These are phyloP conservation scores for Thermophis baileyi DNA, from an alignment of 2,113 vertebrate genomes.

Conservation along the genomic window DNA sequence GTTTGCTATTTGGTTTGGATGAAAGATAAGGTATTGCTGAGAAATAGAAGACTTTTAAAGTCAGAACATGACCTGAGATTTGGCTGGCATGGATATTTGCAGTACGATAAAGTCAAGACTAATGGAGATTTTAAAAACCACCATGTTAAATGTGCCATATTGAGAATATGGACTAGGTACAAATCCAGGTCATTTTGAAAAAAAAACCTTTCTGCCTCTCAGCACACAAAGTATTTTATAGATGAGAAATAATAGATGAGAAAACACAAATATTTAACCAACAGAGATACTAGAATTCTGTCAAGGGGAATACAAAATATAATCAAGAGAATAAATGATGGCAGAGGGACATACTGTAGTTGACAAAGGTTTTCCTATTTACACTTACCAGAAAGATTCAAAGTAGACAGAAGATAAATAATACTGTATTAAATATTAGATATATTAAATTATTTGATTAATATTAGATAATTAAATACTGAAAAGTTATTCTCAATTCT, in stretches of 20 bases:
- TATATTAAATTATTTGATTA: too few species aligned
- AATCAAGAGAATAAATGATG: background rate
- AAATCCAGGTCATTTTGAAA: background rate
- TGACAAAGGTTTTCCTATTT: background rate
- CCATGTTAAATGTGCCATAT: background rate
- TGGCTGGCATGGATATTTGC: background rate
- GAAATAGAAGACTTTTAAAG: background rate
- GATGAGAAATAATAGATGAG: background rate
- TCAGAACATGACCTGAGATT: background rate
- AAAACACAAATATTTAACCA: background rate
- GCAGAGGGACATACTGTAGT: background rate
- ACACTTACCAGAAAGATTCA: background rate
- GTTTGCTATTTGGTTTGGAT: background rate
- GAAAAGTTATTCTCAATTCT: too few species aligned
- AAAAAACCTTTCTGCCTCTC: too few species aligned
- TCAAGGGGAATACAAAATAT: background rate
- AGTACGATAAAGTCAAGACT: background rate
- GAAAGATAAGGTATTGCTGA: background rate
- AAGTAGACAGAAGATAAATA: background rate
- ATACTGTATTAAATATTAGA: too few species aligned
- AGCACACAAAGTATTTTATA: background rate
- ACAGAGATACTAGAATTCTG: background rate
- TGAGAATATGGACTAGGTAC: background rate
- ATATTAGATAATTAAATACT: too few species aligned
- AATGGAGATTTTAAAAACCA: background rate